These are phyloP conservation scores for Mesoclemmys tuberculata DNA, from an alignment of 2,113 vertebrate species.

Conservation along the genomic window DNA sequence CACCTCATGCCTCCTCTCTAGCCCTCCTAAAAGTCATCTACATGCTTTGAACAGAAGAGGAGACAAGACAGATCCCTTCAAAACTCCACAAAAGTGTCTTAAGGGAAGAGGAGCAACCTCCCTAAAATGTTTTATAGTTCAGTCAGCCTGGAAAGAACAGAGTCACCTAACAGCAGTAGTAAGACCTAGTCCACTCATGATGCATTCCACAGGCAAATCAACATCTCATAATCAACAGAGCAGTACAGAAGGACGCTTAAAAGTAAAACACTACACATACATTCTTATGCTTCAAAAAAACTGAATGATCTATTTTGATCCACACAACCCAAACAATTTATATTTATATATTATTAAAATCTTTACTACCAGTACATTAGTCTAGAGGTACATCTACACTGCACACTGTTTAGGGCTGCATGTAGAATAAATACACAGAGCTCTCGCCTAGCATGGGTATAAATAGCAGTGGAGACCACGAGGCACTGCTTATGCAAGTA, in stretches of 20 bases:
- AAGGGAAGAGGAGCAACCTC: not conserved
- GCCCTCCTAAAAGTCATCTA: not conserved
- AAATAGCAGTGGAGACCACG: no score
- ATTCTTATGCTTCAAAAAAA: not conserved
- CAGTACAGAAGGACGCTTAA: not conserved
- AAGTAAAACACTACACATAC: not conserved
- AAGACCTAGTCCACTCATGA: no score
- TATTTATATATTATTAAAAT: not conserved
- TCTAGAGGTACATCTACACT: not conserved
- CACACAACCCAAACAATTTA: not conserved
- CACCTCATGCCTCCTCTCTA: not conserved
- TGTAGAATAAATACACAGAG: no score
- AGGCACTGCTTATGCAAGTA: no score
- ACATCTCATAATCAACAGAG: not conserved
- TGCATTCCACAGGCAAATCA: no score
- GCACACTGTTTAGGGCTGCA: no score
- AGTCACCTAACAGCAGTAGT: not conserved
- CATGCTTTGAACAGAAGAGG: not conserved
- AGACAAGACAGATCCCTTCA: not conserved
- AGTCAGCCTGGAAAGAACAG: not conserved
- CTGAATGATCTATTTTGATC: not conserved
- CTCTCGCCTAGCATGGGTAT: no score
- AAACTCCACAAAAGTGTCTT: not conserved
- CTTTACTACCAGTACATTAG: not conserved
- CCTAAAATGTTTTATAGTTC: not conserved